phyloP scores from a whole-genome alignment of 2,888 invertebrate genomes.

The Trichacis sp. region DNA sequence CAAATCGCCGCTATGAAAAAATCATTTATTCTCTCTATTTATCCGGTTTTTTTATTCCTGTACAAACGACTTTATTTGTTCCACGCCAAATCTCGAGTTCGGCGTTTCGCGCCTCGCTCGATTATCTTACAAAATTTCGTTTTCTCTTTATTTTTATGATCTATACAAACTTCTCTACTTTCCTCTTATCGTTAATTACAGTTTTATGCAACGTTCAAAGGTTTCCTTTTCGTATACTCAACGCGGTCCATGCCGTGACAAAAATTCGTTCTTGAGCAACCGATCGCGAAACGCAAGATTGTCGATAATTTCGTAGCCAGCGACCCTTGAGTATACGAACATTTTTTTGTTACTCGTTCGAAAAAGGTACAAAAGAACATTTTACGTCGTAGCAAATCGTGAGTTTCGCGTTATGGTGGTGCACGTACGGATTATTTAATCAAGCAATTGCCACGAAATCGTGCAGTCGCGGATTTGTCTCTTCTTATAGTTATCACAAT shows the following conservation, averaged over 20 bases:
- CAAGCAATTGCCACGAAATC: conserved; percentile 11
- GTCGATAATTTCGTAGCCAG: not conserved
- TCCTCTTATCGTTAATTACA: conserved; percentile 19
- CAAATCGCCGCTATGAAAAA: conserved; percentile 10
- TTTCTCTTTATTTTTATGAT: conserved; percentile 5
- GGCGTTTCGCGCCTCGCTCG: conserved; percentile 1
- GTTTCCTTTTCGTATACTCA: conserved; percentile 4
- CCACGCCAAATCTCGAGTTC: conserved; percentile 7
- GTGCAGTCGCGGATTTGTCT: conserved; percentile 16
- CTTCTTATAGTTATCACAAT: conserved; percentile 49
- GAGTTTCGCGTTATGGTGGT: conserved; percentile 12
- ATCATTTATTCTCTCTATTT: not conserved
- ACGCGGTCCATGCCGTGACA: not conserved
- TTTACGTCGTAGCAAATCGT: conserved; percentile 17
- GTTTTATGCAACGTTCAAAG: conserved; percentile 8
- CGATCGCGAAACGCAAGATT: conserved; percentile 2
- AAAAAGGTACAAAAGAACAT: conserved; percentile 10
- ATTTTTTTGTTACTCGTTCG: too few species aligned
- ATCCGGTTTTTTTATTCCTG: conserved; percentile 1
- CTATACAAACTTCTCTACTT: conserved; percentile 18
- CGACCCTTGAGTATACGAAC: conserved; percentile 7
- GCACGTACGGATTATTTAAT: conserved; percentile 25
- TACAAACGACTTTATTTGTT: conserved; percentile 9
- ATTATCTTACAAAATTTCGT: conserved; percentile 21
- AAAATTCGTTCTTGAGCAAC: not conserved